Conservation (phyloP, 2,797 vertebrate genomes). For the Enteromius fasciolatus region DNA sequence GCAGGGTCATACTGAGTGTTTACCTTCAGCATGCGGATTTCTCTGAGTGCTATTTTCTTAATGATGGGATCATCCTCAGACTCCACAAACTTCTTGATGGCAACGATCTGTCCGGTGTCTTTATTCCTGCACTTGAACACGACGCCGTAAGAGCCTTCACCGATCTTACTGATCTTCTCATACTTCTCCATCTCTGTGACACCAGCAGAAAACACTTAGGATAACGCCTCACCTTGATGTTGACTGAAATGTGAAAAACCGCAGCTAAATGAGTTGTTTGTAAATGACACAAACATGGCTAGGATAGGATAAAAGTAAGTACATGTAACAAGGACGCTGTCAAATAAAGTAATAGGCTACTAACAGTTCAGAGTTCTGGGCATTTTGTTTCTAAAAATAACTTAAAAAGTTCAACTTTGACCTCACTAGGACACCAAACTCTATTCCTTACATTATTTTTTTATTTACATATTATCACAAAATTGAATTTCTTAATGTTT, state of each 20-base stretch:
- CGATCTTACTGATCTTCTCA: constrained; percentile 91
- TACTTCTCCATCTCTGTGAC: constrained; percentile 87
- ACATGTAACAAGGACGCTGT: not conserved
- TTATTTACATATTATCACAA: not conserved
- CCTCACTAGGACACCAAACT: not conserved
- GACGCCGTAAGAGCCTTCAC: constrained; percentile 92
- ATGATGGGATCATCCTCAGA: constrained; percentile 93
- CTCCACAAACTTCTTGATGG: constrained; percentile 95
- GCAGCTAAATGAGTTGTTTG: not conserved
- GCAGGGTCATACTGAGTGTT: not conserved
- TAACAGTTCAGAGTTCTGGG: not conserved
- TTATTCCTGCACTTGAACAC: constrained; percentile 93
- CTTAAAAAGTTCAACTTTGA: not conserved
- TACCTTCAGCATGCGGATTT: constrained; percentile 95
- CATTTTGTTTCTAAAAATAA: not conserved
- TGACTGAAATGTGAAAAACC: not conserved
- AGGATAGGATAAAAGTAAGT: not conserved
- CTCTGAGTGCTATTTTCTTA: constrained; percentile 90
- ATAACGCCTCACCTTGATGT: not conserved
- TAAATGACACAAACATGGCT: not conserved
- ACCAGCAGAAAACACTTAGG: constrained; percentile 8
- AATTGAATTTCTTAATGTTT: not conserved
- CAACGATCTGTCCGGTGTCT: constrained; percentile 90
- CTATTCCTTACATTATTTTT: too few relatives aligned
- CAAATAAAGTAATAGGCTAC: not conserved